Evolutionary conservation across 2,113 vertebrate genomes (phyloP).

Genomic region (Brachyistius frenatus): DNA sequence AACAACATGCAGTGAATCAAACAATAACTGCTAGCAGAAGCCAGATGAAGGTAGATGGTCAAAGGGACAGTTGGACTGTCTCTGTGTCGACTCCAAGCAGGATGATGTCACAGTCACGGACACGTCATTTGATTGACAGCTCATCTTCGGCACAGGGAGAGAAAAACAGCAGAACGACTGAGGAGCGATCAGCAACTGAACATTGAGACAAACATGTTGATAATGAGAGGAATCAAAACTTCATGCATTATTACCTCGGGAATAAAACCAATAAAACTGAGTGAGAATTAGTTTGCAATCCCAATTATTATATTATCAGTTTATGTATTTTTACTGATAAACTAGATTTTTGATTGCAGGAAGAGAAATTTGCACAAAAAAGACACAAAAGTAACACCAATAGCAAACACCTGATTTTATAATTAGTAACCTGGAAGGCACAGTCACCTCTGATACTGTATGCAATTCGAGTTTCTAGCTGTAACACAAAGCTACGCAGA

Average conservation of each 20-base stretch:
- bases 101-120: conserved; percentile 25
- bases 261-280: no score
- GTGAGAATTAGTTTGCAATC: no score
- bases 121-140: conserved; percentile 30
- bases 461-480: neutral
- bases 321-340: no score
- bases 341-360: no score
- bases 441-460: neutral
- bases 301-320: no score
- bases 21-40: conserved; percentile 8
- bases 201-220: neutral
- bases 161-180: neutral
- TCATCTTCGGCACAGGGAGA: conserved; percentile 3
- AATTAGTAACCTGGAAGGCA: neutral
- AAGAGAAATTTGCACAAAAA: no score
- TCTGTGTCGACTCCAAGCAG: conserved; percentile 30
- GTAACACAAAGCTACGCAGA: neutral
- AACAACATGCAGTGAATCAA: conserved; percentile 26
- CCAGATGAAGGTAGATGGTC: conserved; percentile 51
- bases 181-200: no score
- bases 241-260: no score
- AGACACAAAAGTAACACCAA: no score
- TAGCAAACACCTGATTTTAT: neutral
- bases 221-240: neutral
- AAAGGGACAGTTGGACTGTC: conserved; percentile 47